phyloP scores from a whole-genome alignment of 2,888 invertebrate genomes.

The Cerastoderma edule region DNA sequence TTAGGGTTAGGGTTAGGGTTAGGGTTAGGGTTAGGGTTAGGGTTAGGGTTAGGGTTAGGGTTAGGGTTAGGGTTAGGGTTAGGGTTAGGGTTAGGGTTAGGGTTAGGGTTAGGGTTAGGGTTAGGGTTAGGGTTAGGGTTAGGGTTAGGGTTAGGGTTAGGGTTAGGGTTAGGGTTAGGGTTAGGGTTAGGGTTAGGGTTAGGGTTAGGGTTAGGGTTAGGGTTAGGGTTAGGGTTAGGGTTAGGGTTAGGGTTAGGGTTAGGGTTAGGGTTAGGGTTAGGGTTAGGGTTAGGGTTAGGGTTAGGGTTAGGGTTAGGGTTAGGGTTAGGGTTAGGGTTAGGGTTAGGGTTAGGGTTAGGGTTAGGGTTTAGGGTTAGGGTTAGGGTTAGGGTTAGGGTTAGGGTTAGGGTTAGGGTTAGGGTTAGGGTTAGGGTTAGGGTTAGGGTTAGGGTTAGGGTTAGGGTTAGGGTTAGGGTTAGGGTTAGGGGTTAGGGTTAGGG shows the following conservation, averaged over 20 bases:
- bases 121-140: conserved; percentile 53
- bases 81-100: conserved; percentile 50
- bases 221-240: conserved; percentile 45
- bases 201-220: conserved; percentile 58
- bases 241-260: conserved; percentile 54
- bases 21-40: conserved; percentile 39
- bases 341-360: conserved; percentile 54
- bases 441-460: conserved; percentile 47
- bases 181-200: conserved; percentile 60
- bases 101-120: conserved; percentile 51
- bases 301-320: conserved; percentile 62
- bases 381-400: conserved; percentile 49
- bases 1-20: conserved; percentile 39
- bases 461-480: conserved; percentile 59
- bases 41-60: conserved; percentile 44
- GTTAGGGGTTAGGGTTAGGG: conserved; percentile 65
- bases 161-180: conserved; percentile 50
- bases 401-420: conserved; percentile 51
- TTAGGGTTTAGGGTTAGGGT: conserved; percentile 49
- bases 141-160: conserved; percentile 56
- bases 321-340: conserved; percentile 57
- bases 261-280: conserved; percentile 52
- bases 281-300: conserved; percentile 41
- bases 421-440: conserved; percentile 42
- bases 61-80: conserved; percentile 40